Conservation (phyloP, 1,140 invertebrate species). For the Drosophila mauritiana region DNA sequence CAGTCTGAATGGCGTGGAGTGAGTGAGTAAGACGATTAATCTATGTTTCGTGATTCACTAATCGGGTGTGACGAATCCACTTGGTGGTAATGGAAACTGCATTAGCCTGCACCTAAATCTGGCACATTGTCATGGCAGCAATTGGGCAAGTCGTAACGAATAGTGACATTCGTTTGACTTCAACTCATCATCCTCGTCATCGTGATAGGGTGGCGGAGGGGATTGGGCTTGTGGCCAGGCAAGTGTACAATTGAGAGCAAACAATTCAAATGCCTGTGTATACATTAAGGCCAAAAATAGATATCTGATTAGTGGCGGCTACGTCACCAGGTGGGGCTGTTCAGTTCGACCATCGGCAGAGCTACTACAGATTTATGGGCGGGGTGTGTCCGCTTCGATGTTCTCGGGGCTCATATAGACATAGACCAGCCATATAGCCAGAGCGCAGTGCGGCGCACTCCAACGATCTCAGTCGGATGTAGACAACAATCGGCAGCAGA, state of each 20-base stretch:
- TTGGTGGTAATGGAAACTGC: slow-evolving; percentile 53
- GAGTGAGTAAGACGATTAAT: slow-evolving; percentile 16
- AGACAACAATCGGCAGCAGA: slow-evolving; percentile 62
- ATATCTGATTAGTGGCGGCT: slow-evolving; percentile 74
- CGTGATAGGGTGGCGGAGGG: slow-evolving; percentile 1
- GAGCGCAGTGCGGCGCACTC: slow-evolving; percentile 67
- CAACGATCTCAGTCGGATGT: slow-evolving; percentile 65
- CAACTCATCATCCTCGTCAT: slow-evolving; percentile 28
- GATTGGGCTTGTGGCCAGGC: slow-evolving; percentile 24
- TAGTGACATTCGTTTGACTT: slow-evolving; percentile 49
- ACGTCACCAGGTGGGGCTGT: slow-evolving; percentile 75
- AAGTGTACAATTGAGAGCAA: slow-evolving; percentile 65
- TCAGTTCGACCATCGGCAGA: slow-evolving; percentile 15
- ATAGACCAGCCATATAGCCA: slow-evolving; percentile 30
- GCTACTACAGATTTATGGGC: slow-evolving; percentile 47
- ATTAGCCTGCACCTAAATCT: slow-evolving; percentile 58
- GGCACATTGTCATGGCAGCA: slow-evolving; percentile 62
- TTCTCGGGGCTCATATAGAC: slow-evolving; percentile 50
- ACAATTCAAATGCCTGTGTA: slow-evolving; percentile 68
- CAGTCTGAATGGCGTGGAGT: slow-evolving; percentile 15
- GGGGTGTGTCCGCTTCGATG: slow-evolving; percentile 52
- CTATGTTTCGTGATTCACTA: slow-evolving; percentile 58
- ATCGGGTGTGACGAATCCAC: slow-evolving; percentile 68
- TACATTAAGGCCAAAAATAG: slow-evolving; percentile 72
- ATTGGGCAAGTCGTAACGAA: slow-evolving; percentile 28